A percentile compares a stretch with the other conserved stretches of the same genome.
Conservation (phyloP, 2,888 invertebrate genomes). For the Agriotes lineatus region DNA sequence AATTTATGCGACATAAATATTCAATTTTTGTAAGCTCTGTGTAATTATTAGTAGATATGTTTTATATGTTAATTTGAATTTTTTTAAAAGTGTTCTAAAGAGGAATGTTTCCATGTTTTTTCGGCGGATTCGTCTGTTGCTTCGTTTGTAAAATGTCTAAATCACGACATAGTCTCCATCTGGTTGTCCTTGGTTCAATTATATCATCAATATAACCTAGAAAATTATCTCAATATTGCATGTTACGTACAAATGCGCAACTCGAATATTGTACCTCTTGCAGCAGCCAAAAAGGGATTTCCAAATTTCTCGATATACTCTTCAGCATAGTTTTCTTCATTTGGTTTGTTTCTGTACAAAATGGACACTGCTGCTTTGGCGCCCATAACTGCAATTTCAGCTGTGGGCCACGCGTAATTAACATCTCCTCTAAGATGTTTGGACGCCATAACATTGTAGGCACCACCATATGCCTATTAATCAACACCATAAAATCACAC, state of each 20-base stretch:
- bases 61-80: neutral
- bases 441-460: constrained; percentile 79
- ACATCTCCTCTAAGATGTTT: constrained; percentile 77
- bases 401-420: constrained; percentile 80
- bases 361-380: constrained; percentile 77
- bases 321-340: constrained; percentile 69
- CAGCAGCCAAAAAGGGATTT: constrained; percentile 76
- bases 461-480: constrained; percentile 75
- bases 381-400: constrained; percentile 79
- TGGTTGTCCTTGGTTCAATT: constrained; percentile 73
- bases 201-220: constrained; percentile 76
- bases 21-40: too few species aligned
- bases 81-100: constrained; percentile 65
- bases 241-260: neutral
- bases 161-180: constrained; percentile 71
- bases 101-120: constrained; percentile 78
- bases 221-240: too few species aligned
- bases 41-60: too few species aligned
- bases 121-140: constrained; percentile 70
- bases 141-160: constrained; percentile 71
- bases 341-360: constrained; percentile 69
- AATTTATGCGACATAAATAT: too few species aligned
- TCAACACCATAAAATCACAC: too few species aligned
- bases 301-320: constrained; percentile 76
- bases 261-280: constrained; percentile 70